These are phyloP conservation scores for Aphidius ervi DNA, from an alignment of 1,140 invertebrate genomes.

Conservation along the genomic window DNA sequence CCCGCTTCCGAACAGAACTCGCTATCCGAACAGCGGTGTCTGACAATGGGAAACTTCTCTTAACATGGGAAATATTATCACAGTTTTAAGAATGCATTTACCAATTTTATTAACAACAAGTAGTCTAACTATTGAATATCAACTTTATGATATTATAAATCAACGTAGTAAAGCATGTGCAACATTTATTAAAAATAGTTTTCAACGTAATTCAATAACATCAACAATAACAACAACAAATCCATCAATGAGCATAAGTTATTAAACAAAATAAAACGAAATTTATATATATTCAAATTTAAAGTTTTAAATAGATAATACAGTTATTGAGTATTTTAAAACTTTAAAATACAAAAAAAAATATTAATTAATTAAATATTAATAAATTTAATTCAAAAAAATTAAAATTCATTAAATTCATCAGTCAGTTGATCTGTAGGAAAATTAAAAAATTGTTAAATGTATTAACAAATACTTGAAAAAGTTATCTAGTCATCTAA, in stretches of 20 bases:
- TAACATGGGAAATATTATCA: constrained; percentile 52
- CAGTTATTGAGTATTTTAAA: too few species aligned
- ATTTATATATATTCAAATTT: too few species aligned
- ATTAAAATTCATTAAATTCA: too few species aligned
- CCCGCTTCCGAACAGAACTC: constrained; percentile 61
- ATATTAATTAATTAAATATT: neutral
- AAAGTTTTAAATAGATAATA: too few species aligned
- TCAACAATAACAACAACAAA: too few species aligned
- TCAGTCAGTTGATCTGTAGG: too few species aligned
- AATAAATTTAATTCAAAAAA: neutral
- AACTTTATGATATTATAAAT: constrained; percentile 54
- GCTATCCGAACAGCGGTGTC: constrained; percentile 65
- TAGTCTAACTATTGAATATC: constrained; percentile 51
- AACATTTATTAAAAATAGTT: constrained; percentile 54
- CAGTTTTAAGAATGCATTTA: constrained; percentile 45
- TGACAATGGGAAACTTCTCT: constrained; percentile 64
- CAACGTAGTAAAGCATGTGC: constrained; percentile 57
- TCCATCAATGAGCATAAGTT: too few species aligned
- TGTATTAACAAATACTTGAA: neutral
- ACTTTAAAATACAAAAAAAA: too few species aligned
- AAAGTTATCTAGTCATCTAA: neutral
- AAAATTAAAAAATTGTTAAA: neutral
- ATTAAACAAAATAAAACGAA: too few species aligned
- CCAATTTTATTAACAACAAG: constrained; percentile 38
- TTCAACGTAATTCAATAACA: constrained; percentile 25